Percentiles rank a stretch among this genome's conserved stretches.
Evolutionary conservation across 2,113 vertebrate genomes (phyloP).

Genomic region (Esox niger): DNA sequence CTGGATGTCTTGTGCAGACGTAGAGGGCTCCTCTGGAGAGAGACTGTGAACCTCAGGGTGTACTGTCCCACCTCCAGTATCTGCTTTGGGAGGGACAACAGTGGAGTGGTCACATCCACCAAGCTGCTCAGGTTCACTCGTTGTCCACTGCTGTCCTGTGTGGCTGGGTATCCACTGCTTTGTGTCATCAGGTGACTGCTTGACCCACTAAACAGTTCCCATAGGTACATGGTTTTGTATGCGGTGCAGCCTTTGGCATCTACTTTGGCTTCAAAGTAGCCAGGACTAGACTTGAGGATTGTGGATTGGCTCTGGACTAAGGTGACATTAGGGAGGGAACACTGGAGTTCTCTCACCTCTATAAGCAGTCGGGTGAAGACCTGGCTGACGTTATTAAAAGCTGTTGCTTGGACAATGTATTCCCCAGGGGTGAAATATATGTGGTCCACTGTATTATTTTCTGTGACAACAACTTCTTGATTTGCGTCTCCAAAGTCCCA

Average conservation of each 20-base stretch:
- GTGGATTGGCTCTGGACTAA: constrained; percentile 52
- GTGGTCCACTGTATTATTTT: constrained; percentile 44
- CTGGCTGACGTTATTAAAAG: constrained; percentile 67
- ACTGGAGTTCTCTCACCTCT: constrained; percentile 56
- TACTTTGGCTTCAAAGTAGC: constrained; percentile 71
- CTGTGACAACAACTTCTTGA: constrained; percentile 26
- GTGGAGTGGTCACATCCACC: constrained; percentile 44
- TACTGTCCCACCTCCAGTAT: constrained; percentile 63
- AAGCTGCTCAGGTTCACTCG: constrained; percentile 25
- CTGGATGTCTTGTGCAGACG: constrained; percentile 25
- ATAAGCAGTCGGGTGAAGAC: constrained; percentile 41
- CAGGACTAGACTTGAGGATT: constrained; percentile 60
- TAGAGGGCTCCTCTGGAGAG: constrained; percentile 66
- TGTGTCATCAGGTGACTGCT: too few species aligned
- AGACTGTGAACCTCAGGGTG: constrained; percentile 68
- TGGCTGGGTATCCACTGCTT: background rate
- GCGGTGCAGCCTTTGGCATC: constrained; percentile 64
- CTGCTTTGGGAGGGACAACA: constrained; percentile 63
- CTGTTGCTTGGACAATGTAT: constrained; percentile 57
- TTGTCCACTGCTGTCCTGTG: constrained; percentile 20
- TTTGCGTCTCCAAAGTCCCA: constrained; percentile 72
- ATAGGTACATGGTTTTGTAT: constrained; percentile 69
- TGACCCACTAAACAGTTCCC: constrained; percentile 59
- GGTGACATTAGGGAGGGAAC: constrained; percentile 52
- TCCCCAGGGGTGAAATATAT: constrained; percentile 52